phyloP scores from a whole-genome alignment of 2,888 invertebrate genomes.

The Artemia sinica region DNA sequence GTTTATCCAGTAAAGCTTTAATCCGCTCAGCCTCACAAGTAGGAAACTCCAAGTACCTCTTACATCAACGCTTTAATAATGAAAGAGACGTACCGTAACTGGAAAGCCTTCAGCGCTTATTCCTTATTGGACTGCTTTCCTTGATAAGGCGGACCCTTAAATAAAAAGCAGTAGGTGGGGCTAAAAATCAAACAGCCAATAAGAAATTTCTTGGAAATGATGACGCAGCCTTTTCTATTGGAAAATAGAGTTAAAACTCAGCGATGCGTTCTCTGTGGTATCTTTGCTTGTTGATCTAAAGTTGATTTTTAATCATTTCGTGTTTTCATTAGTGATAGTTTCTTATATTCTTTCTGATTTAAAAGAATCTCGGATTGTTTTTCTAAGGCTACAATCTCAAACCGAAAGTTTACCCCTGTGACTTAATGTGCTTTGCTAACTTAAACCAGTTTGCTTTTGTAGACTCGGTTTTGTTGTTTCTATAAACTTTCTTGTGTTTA shows the following conservation, averaged over 20 bases:
- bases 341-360: not conserved
- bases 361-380: not conserved
- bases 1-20: constrained; percentile 11
- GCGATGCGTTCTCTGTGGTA: constrained; percentile 8
- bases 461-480: constrained; percentile 8
- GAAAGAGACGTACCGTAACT: not conserved
- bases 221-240: not conserved
- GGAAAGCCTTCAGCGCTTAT: not conserved
- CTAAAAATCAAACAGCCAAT: not conserved
- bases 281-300: constrained; percentile 12
- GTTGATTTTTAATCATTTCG: constrained; percentile 8
- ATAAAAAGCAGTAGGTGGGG: not conserved
- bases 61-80: constrained; percentile 7
- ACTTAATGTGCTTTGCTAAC: not conserved
- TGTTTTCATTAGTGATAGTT: constrained; percentile 6
- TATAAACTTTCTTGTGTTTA: constrained; percentile 10
- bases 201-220: not conserved
- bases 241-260: constrained; percentile 12
- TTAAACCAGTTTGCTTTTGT: constrained; percentile 1
- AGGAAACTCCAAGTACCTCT: not conserved
- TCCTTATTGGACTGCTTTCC: not conserved
- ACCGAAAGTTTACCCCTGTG: not conserved
- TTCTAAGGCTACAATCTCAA: not conserved
- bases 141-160: not conserved
- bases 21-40: constrained; percentile 8